Evolutionary conservation across 2,888 invertebrate genomes (phyloP).

Genomic region (Lycia hirtaria): DNA sequence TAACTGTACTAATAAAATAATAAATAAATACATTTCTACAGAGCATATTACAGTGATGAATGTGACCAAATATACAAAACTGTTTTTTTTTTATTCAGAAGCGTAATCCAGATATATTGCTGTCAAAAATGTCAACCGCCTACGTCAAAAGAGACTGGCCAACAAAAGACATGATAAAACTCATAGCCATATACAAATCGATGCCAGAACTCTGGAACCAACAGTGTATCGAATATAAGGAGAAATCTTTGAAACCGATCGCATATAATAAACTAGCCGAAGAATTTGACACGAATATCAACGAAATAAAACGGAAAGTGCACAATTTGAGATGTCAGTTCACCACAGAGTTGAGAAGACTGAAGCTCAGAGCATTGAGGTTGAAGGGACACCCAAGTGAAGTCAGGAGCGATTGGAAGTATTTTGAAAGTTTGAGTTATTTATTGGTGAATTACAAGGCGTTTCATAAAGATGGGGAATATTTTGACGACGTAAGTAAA

Average conservation of each 20-base stretch:
- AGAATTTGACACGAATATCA: not conserved
- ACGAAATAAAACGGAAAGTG: constrained; percentile 7
- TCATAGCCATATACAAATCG: constrained; percentile 1
- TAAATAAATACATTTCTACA: too few species aligned
- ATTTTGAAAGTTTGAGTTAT: not conserved
- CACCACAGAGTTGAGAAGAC: not conserved
- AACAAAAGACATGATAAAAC: not conserved
- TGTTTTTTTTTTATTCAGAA: not conserved
- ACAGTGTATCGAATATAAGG: not conserved
- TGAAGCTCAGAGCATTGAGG: not conserved
- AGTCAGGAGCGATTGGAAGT: constrained; percentile 9
- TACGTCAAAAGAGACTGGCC: constrained; percentile 1
- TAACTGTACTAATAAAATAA: too few species aligned
- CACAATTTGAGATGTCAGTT: constrained; percentile 10
- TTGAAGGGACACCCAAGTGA: not conserved
- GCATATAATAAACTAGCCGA: not conserved
- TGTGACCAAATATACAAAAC: too few species aligned
- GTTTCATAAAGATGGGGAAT: not conserved
- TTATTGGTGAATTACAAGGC: constrained; percentile 6
- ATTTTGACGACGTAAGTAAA: not conserved
- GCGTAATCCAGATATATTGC: not conserved
- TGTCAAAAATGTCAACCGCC: not conserved
- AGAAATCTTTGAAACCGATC: not conserved
- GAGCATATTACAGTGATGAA: too few species aligned
- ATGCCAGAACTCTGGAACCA: constrained; percentile 12